Evolutionary conservation across 2,113 vertebrate genomes (phyloP), one percentile per base, ranked within the genome.

Genomic region (Halcyon malimbica): DNA sequence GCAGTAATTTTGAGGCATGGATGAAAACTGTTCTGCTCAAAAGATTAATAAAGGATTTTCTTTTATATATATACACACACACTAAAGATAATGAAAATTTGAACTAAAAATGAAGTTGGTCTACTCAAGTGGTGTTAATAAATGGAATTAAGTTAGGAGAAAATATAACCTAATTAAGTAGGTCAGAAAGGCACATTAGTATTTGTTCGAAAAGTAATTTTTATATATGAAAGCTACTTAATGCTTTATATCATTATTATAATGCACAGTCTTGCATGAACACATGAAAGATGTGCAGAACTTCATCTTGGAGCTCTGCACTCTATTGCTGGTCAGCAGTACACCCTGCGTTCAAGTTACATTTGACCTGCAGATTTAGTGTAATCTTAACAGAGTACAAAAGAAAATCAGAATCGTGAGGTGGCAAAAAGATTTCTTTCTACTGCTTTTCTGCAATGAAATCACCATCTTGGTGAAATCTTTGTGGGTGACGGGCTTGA

Each of bases 1-100:
- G 63, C 21, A 60, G 16, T 16, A 67, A n/a, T 89, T 94, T 3
- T 50, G 15, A 80, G 78, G 35, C 44, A 83, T 35, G 48, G 86
- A 94, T 0, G 0, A 89, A 93, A 78, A 51, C 11, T 59, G 11
- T 75, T 89, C 63, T n/a, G 50, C 54, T 92, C 39, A 53, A 63
- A 80, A 96, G 41, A 94, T 56, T 85, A 91, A 83, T 50, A 87
- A 85, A 80, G 63, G n/a, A 86, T 83, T 92, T 59, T 70, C 33
- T 93, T 93, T 67, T 24, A 59, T 19, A 29, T 19, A 80, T 17
- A 75, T 1, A 71, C 3, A 50, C 6, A 65, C 3, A 28, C 35
- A 18, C 17, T 25, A 20, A 84, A 83, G 65, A 82, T 31, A 75
- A 93, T 71, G 26, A 89, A 93, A 89, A 91, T 10, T 79, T 28